A percentile compares a stretch with the other conserved stretches of the same genome.
Evolutionary conservation across 2,797 vertebrate species (phyloP).

Genomic region (Coreius guichenoti): DNA sequence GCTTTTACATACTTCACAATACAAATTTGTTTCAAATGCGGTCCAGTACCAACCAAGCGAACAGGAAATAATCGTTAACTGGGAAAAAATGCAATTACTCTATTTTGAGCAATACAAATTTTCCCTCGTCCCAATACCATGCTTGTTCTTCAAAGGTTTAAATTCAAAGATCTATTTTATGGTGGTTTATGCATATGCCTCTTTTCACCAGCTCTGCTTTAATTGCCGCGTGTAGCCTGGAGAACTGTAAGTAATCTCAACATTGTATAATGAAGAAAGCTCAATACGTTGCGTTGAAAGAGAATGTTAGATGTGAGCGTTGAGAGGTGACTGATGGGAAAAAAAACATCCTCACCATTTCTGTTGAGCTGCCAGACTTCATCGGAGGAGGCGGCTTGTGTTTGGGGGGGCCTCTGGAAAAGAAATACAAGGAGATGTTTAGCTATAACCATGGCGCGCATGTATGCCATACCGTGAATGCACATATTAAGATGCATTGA

Average conservation of each 20-base stretch:
- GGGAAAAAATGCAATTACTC: conserved; percentile 29
- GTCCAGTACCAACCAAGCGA: not conserved
- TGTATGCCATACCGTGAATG: not conserved
- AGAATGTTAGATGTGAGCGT: conserved; percentile 57
- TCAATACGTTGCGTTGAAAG: not conserved
- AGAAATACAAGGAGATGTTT: conserved; percentile 8
- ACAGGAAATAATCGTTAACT: conserved; percentile 37
- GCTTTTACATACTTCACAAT: conserved; percentile 22
- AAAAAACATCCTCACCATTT: conserved; percentile 74
- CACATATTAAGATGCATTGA: conserved; percentile 35
- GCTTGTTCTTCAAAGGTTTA: conserved; percentile 34
- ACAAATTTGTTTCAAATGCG: conserved; percentile 32
- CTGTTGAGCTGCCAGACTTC: conserved; percentile 75
- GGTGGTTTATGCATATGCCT: conserved; percentile 3
- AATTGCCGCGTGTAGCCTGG: conserved; percentile 33
- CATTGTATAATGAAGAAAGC: conserved; percentile 41
- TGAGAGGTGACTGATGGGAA: conserved; percentile 44
- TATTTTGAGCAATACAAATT: not conserved
- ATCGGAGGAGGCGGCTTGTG: conserved; percentile 80
- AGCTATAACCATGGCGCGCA: not conserved
- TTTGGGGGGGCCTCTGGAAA: conserved; percentile 76
- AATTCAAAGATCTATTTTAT: conserved; percentile 41
- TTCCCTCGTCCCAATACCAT: not conserved
- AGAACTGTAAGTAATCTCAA: conserved; percentile 30
- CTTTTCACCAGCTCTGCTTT: conserved; percentile 12